Percentiles rank a stretch among this genome's conserved stretches.
phyloP scores from a whole-genome alignment of 2,113 vertebrate genomes.

The Macquaria ambigua region DNA sequence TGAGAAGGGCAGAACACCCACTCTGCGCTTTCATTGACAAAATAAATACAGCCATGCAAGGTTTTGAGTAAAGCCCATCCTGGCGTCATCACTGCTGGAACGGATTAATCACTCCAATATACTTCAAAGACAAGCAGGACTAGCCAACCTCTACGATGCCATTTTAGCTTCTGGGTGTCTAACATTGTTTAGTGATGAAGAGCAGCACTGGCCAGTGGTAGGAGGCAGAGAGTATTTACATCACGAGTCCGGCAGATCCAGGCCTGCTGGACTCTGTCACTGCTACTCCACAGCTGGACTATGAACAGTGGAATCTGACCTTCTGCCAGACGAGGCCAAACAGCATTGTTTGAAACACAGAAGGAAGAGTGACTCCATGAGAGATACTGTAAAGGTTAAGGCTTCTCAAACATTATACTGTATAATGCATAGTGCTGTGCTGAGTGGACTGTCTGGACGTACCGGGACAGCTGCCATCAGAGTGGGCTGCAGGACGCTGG shows the following conservation, averaged over 20 bases:
- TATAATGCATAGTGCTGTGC: constrained; percentile 17
- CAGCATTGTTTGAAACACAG: constrained; percentile 3
- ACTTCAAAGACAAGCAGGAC: not conserved
- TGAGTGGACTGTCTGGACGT: constrained; percentile 55
- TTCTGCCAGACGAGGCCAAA: constrained; percentile 1
- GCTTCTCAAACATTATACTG: not conserved
- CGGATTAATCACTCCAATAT: constrained; percentile 11
- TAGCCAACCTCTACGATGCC: not conserved
- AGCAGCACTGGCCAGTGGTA: not conserved
- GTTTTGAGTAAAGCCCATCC: constrained; percentile 8
- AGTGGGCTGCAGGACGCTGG: constrained; percentile 90
- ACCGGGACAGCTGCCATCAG: constrained; percentile 98
- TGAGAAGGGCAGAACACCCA: fast-evolving
- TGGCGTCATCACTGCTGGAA: constrained; percentile 2
- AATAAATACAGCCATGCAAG: not conserved
- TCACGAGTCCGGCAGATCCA: constrained; percentile 26
- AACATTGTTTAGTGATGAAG: constrained; percentile 14
- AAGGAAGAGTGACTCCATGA: constrained; percentile 10
- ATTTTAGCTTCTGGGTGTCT: not conserved
- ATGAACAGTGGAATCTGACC: constrained; percentile 5
- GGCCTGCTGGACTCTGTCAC: constrained; percentile 34
- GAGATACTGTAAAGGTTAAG: not conserved
- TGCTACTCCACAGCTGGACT: constrained; percentile 17
- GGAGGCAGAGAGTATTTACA: constrained; percentile 19
- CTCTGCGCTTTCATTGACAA: constrained; percentile 1